Evolutionary conservation across 2,888 invertebrate genomes (phyloP).

Genomic region (Calephelis perditalis): DNA sequence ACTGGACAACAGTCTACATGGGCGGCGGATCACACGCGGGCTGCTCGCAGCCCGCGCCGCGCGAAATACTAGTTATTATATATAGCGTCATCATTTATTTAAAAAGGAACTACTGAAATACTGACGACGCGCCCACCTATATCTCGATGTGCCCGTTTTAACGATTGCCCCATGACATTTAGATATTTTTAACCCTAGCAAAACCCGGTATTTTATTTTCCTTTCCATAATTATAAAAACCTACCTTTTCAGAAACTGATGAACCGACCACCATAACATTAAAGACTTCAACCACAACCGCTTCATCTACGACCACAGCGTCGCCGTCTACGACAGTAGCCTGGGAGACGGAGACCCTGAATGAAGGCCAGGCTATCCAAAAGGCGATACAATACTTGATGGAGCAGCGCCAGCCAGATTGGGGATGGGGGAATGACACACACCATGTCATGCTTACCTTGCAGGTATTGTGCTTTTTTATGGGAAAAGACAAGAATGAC

Average conservation of each 20-base stretch:
- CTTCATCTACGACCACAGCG: conserved; percentile 39
- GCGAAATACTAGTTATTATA: too few relatives aligned
- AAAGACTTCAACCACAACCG: conserved; percentile 39
- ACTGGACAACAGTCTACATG: too few relatives aligned
- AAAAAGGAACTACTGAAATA: background rate
- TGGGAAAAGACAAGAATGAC: too few relatives aligned
- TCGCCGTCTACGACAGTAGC: conserved; percentile 48
- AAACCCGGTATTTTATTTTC: background rate
- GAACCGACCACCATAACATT: conserved; percentile 50
- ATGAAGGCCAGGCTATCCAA: conserved; percentile 79
- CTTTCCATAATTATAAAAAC: conserved; percentile 9
- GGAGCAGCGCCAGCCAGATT: conserved; percentile 84
- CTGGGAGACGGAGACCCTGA: conserved; percentile 64
- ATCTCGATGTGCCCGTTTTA: background rate
- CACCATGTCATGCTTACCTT: conserved; percentile 89
- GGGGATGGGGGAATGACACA: conserved; percentile 92
- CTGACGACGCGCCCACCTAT: background rate
- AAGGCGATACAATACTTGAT: conserved; percentile 86
- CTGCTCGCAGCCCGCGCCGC: too few relatives aligned
- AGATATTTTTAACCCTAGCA: background rate
- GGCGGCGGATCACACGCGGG: too few relatives aligned
- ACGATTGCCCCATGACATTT: background rate
- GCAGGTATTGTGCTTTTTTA: conserved; percentile 68
- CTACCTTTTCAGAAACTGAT: conserved; percentile 44
- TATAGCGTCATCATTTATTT: background rate